Evolutionary conservation across 1,140 invertebrate genomes (phyloP).

Genomic region (Cheumatopsyche charites): DNA sequence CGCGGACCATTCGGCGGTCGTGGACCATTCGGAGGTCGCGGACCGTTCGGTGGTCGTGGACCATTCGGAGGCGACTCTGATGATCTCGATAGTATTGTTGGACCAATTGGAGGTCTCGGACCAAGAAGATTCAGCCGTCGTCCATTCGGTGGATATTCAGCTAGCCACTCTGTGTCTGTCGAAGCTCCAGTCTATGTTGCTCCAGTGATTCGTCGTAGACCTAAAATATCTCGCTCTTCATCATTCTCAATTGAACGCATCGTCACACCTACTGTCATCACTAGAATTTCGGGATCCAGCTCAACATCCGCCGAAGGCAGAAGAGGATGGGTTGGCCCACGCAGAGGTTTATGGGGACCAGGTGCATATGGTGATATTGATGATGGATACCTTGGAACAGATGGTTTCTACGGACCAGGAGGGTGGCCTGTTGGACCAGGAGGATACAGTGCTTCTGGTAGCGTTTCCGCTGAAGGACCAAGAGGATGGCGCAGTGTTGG

Average conservation of each 20-base stretch:
- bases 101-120: background rate
- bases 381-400: background rate
- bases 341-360: background rate
- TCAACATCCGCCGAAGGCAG: constrained; percentile 7
- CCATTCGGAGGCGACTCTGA: background rate
- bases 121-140: background rate
- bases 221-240: background rate
- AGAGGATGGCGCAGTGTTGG: background rate
- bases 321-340: background rate
- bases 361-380: background rate
- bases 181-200: background rate
- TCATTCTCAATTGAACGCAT: constrained; percentile 3
- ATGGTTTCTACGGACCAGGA: background rate
- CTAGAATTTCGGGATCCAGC: background rate
- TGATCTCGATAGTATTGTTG: too few species aligned
- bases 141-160: too few species aligned
- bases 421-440: background rate
- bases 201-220: background rate
- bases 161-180: background rate
- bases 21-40: constrained; percentile 9
- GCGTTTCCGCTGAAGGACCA: constrained; percentile 5
- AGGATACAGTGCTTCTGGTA: constrained; percentile 2
- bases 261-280: constrained; percentile 18
- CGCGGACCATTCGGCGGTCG: constrained; percentile 17
- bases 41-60: constrained; percentile 9